phyloP scores from a whole-genome alignment of 2,888 invertebrate species.

The Leptopterna dolabrata region DNA sequence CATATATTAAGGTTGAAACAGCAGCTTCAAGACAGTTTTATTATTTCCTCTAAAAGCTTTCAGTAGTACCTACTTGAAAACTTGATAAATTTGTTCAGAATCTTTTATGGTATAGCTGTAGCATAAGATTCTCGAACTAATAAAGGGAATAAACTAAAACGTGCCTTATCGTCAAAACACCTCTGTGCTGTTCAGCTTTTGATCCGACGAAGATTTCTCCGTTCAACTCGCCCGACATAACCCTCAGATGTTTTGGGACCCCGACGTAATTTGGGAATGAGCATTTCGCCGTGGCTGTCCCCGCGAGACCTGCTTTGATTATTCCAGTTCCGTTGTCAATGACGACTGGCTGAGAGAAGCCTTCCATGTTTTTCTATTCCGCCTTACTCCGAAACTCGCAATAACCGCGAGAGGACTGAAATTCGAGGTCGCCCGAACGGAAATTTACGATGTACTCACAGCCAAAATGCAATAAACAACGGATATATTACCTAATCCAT shows the following conservation, averaged over 20 bases:
- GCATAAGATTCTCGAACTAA: no score
- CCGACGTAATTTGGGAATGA: slow-evolving; percentile 44
- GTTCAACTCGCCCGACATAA: slow-evolving; percentile 91
- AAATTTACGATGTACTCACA: neutral
- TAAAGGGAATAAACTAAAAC: no score
- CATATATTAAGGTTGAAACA: no score
- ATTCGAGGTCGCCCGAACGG: neutral
- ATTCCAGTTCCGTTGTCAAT: slow-evolving; percentile 46
- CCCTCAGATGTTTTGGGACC: slow-evolving; percentile 66
- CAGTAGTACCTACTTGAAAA: no score
- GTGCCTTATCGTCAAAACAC: slow-evolving; percentile 74
- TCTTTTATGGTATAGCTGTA: no score
- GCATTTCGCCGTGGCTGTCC: slow-evolving; percentile 1
- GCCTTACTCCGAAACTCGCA: neutral
- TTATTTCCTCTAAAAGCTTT: no score
- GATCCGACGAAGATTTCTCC: slow-evolving; percentile 89
- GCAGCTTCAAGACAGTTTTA: no score
- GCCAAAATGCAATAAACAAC: neutral
- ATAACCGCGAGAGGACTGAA: neutral
- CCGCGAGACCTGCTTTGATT: slow-evolving; percentile 41
- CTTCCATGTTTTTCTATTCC: neutral
- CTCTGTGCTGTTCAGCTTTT: slow-evolving; percentile 87
- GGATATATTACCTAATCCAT: neutral
- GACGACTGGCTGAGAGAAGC: neutral
- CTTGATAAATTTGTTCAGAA: no score